Evolutionary conservation across 2,797 vertebrate genomes (phyloP).

Genomic region (Halcyon smyrnensis): DNA sequence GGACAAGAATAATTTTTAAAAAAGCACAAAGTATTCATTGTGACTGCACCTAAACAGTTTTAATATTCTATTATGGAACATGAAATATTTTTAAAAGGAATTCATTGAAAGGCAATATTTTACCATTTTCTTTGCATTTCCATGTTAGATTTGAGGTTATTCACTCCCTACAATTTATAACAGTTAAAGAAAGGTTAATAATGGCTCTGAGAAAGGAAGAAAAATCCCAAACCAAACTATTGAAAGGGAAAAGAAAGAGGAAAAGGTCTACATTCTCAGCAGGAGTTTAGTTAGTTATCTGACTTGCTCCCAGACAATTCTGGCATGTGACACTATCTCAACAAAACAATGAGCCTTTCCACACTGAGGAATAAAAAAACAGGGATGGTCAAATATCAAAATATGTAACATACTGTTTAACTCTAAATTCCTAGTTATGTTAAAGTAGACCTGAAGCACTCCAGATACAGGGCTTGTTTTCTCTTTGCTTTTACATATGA

Average conservation of each 20-base stretch:
- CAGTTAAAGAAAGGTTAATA: conserved; percentile 25
- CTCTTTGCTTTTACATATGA: not conserved
- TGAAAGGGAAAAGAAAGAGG: not conserved
- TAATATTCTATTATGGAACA: conserved; percentile 53
- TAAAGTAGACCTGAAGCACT: not conserved
- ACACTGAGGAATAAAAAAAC: not conserved
- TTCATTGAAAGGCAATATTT: not conserved
- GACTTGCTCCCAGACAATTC: conserved; percentile 21
- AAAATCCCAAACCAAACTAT: not conserved
- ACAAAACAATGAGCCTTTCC: not conserved
- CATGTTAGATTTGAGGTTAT: not conserved
- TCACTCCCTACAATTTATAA: not conserved
- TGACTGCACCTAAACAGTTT: not conserved
- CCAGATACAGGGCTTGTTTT: not conserved
- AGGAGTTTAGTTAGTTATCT: conserved; percentile 1
- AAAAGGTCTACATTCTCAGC: conserved; percentile 17
- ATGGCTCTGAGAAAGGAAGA: not conserved
- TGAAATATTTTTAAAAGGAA: not conserved
- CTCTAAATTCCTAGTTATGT: not conserved
- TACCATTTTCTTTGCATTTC: not conserved
- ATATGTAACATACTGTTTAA: not conserved
- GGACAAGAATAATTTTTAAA: conserved; percentile 59
- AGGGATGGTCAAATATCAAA: not conserved
- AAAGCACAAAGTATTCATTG: conserved; percentile 68
- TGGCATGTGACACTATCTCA: not conserved